phyloP scores from a whole-genome alignment of 2,888 invertebrate genomes.

The Tipula unca region DNA sequence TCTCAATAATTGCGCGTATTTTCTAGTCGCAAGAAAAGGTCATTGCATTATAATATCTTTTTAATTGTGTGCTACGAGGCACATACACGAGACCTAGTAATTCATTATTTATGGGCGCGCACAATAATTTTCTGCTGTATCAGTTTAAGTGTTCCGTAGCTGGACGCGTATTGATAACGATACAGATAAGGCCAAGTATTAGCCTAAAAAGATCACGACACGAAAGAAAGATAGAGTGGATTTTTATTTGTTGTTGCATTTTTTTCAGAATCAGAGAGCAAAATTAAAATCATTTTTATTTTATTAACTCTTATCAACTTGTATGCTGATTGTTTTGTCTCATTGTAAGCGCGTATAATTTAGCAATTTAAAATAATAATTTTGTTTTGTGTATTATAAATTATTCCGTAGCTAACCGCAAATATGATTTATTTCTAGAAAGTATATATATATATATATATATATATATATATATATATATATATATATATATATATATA shows the following conservation, averaged over 20 bases:
- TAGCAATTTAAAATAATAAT: background rate
- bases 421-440: background rate
- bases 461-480: no score
- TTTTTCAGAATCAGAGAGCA: background rate
- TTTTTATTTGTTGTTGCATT: background rate
- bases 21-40: background rate
- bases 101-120: no score
- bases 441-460: background rate
- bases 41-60: background rate
- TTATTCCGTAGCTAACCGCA: background rate
- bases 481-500: no score
- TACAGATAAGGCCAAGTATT: background rate
- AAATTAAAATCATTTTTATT: background rate
- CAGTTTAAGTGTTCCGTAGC: no score
- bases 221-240: background rate
- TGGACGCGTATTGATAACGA: background rate
- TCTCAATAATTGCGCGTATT: background rate
- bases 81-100: background rate
- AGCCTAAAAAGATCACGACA: background rate
- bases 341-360: background rate
- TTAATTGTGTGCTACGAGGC: background rate
- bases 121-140: no score
- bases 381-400: background rate
- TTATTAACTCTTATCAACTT: background rate
- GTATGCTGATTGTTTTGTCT: slow-evolving; percentile 3